Evolutionary conservation across 2,888 invertebrate genomes (phyloP), one percentile per base, ranked within the genome.

Genomic region (Syrphus vitripennis): DNA sequence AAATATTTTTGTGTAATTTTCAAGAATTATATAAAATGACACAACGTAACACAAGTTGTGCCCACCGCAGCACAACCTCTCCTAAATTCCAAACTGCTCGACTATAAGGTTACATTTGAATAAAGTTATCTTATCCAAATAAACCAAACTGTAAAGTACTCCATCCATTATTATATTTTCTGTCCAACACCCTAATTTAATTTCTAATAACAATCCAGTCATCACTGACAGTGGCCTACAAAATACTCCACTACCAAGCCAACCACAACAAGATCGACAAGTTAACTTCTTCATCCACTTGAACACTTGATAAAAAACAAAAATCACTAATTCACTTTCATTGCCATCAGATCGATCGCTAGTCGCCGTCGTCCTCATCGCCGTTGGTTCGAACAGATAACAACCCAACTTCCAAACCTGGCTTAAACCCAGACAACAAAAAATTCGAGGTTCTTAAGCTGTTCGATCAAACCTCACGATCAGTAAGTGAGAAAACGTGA

Each of bases 401-500:
- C 72, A 71, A 50, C 40, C 71, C 37, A 72, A 79, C 76, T n/a
- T 34, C n/a, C 26, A 81, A 67, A 63, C 83, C 63, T 31, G 81
- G 76, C 81, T 57, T 69, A 72, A 84, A 76, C 75, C 67, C n/a
- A 71, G 45, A 12, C 69, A 67, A 53, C 84, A 37, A 2, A 37
- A 2, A 63, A 55, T 40, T 63, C 26, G 31, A 37, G 86, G 82
- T 78, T 86, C 77, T 59, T 53, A 19, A 57, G 82, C 45, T 37
- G 74, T 50, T 80, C 83, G 88, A 87, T 88, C 87, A 83, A 88
- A 80, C 76, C 74, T 72, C 76, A 70, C 88, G 87, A 89, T 90
- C 90, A 91, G 91, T 92, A 89, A 90, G 90, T 90, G 91, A 91
- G 90, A 89, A 90, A 91, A 90, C 91, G 91, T 90, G 90, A 90